phyloP scores from a whole-genome alignment of 2,797 vertebrate species.

The Mormyrops boulengeri region DNA sequence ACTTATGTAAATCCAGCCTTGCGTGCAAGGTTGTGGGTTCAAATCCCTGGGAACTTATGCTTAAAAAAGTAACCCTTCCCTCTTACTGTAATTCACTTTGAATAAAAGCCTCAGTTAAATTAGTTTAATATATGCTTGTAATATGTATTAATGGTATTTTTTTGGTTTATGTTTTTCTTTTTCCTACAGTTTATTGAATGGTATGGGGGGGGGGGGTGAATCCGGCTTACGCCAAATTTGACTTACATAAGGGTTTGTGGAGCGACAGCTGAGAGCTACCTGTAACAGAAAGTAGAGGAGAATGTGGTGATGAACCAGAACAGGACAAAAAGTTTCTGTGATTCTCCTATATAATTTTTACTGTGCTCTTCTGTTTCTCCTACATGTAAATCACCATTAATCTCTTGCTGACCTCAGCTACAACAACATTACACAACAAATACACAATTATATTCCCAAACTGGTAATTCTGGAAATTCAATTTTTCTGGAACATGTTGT shows the following conservation, averaged over 20 bases:
- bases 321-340: too few relatives aligned
- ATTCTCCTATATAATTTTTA: too few relatives aligned
- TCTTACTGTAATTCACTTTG: neutral
- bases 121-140: neutral
- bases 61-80: neutral
- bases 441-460: neutral
- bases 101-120: neutral
- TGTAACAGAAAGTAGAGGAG: too few relatives aligned
- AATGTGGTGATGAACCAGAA: too few relatives aligned
- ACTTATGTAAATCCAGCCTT: neutral
- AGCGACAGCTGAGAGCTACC: too few relatives aligned
- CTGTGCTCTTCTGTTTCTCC: neutral
- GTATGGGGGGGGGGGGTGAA: neutral
- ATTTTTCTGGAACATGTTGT: neutral
- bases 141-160: neutral
- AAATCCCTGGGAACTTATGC: neutral
- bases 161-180: neutral
- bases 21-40: neutral
- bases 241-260: too few relatives aligned
- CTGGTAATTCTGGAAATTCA: neutral
- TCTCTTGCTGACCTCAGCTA: neutral
- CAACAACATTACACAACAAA: neutral
- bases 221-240: neutral
- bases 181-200: neutral
- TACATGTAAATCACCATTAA: neutral